Evolutionary conservation across 2,888 invertebrate genomes (phyloP).

Genomic region (Diloba caeruleocephala): DNA sequence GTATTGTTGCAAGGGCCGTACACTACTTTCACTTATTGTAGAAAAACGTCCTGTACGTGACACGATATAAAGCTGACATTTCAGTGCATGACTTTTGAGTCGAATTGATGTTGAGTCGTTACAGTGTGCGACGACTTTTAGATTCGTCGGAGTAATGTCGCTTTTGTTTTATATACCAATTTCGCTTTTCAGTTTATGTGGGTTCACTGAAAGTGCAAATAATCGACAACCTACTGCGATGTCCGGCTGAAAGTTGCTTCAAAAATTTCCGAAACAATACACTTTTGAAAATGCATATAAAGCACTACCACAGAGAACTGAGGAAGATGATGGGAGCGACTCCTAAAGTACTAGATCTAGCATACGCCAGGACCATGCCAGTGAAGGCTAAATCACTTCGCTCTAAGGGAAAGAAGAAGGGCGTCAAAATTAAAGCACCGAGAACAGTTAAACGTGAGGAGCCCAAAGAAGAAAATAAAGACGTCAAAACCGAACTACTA

Average conservation of each 20-base stretch:
- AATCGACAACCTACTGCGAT: constrained; percentile 91
- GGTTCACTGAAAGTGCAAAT: constrained; percentile 91
- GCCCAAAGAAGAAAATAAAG: constrained; percentile 49
- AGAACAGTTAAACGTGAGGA: constrained; percentile 72
- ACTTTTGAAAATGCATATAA: constrained; percentile 97
- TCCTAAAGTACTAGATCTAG: constrained; percentile 95
- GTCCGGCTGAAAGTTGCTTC: constrained; percentile 94
- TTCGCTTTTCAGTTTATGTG: constrained; percentile 88
- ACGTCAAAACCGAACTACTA: constrained; percentile 43
- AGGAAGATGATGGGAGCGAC: constrained; percentile 93
- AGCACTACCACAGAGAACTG: constrained; percentile 96
- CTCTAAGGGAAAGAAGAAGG: constrained; percentile 56
- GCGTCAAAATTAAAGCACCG: constrained; percentile 77
- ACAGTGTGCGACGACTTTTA: too few relatives aligned
- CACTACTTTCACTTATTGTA: too few relatives aligned
- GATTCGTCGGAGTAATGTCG: too few relatives aligned
- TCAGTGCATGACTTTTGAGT: too few relatives aligned
- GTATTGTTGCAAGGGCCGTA: too few relatives aligned
- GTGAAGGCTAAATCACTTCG: constrained; percentile 51
- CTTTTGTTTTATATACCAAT: too few relatives aligned
- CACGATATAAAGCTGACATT: too few relatives aligned
- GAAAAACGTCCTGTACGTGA: too few relatives aligned
- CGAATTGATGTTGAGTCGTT: too few relatives aligned
- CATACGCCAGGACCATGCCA: constrained; percentile 92
- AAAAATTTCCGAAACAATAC: constrained; percentile 98